phyloP scores from a whole-genome alignment of 2,888 invertebrate species.

The Oligia strigilis region DNA sequence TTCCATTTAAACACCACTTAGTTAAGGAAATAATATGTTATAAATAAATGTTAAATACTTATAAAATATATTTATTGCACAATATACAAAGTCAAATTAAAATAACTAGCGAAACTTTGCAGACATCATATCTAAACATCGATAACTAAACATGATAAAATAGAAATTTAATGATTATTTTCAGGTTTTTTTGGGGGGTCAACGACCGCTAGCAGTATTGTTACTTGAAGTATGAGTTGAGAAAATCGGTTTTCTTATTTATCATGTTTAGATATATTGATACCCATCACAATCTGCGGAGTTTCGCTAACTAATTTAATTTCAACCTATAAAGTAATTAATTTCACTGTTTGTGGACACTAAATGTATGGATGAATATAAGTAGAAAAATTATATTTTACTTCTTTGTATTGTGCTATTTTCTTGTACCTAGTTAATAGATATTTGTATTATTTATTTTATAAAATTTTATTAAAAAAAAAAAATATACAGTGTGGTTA shows the following conservation, averaged over 20 bases:
- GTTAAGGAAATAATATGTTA: constrained; percentile 16
- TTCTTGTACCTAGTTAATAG: neutral
- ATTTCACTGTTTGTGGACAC: constrained; percentile 23
- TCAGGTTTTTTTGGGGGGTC: too few species aligned
- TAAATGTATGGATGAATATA: constrained; percentile 8
- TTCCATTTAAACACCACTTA: constrained; percentile 39
- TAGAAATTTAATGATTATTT: too few species aligned
- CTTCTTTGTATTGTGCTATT: constrained; percentile 8
- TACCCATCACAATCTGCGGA: neutral
- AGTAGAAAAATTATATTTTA: constrained; percentile 17
- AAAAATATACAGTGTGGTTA: neutral
- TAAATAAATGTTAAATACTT: constrained; percentile 30
- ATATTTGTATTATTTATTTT: constrained; percentile 1
- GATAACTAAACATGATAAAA: too few species aligned
- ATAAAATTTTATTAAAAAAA: neutral
- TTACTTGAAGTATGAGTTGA: too few species aligned
- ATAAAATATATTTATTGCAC: constrained; percentile 48
- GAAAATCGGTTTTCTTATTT: neutral
- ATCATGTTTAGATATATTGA: neutral
- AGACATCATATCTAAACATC: too few species aligned
- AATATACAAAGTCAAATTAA: constrained; percentile 1
- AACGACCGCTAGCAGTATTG: too few species aligned
- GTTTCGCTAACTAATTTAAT: neutral
- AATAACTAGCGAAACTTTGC: neutral
- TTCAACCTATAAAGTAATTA: neutral